Evolutionary conservation across 2,113 vertebrate species (phyloP).

Genomic region (Sinocyclocheilus anshuiensis): DNA sequence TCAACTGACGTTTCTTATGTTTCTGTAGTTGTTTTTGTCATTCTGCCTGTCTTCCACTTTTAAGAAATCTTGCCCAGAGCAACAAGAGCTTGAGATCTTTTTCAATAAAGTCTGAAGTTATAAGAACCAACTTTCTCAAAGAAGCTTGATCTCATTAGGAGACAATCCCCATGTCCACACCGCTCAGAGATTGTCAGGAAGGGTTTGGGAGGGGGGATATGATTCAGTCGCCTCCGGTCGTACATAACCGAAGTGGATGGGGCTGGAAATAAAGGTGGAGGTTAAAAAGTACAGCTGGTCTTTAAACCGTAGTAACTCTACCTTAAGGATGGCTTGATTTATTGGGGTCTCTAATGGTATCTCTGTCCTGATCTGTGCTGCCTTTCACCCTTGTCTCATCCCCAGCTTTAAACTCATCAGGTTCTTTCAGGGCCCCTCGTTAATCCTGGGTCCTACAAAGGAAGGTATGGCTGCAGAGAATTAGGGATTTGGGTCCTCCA

Average conservation of each 20-base stretch:
- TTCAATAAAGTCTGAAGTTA: neutral
- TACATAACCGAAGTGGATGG: slow-evolving; percentile 59
- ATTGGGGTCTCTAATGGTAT: slow-evolving; percentile 78
- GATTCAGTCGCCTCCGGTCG: slow-evolving; percentile 53
- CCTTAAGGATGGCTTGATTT: slow-evolving; percentile 75
- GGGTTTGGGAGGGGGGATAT: slow-evolving; percentile 43
- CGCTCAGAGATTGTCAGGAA: neutral
- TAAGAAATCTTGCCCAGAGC: slow-evolving; percentile 25
- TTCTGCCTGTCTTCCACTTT: slow-evolving; percentile 15
- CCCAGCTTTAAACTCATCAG: slow-evolving; percentile 77
- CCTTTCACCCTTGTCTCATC: slow-evolving; percentile 73
- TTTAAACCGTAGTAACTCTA: slow-evolving; percentile 67
- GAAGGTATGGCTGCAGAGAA: slow-evolving; percentile 70
- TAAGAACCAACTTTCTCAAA: slow-evolving; percentile 1
- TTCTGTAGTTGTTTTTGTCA: slow-evolving; percentile 32
- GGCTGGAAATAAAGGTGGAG: slow-evolving; percentile 55
- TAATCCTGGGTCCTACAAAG: slow-evolving; percentile 76
- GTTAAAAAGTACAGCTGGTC: slow-evolving; percentile 74
- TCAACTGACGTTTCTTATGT: slow-evolving; percentile 3
- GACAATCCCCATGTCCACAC: slow-evolving; percentile 30
- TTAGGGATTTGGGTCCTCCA: slow-evolving; percentile 60
- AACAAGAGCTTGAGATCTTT: slow-evolving; percentile 15
- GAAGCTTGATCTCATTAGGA: slow-evolving; percentile 33
- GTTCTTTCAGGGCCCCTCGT: slow-evolving; percentile 70
- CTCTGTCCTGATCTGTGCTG: slow-evolving; percentile 75